Percentiles rank a stretch among this genome's conserved stretches.
Conservation (phyloP, 2,113 vertebrate species). For the Ophthalmolycus amberensis region DNA sequence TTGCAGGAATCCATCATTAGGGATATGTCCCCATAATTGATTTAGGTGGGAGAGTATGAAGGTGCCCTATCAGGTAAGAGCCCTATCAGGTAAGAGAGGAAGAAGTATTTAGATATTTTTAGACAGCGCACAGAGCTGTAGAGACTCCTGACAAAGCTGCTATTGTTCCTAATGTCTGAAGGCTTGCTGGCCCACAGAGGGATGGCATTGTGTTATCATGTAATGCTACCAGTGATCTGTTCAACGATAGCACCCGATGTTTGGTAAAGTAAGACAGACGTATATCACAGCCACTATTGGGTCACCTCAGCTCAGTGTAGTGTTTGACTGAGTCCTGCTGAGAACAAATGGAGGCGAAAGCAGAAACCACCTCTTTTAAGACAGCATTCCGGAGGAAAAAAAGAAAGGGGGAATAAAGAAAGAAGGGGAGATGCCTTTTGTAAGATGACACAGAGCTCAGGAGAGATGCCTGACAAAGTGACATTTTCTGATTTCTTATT, state of each 20-base stretch:
- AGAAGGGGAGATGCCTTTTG: slow-evolving; percentile 36
- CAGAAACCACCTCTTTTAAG: slow-evolving; percentile 68
- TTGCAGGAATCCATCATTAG: background rate
- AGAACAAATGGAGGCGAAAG: slow-evolving; percentile 64
- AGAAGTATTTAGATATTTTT: slow-evolving; percentile 56
- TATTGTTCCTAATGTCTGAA: slow-evolving; percentile 75
- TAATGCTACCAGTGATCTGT: slow-evolving; percentile 80
- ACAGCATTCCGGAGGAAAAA: slow-evolving; percentile 61
- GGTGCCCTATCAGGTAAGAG: slow-evolving; percentile 22
- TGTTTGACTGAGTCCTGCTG: slow-evolving; percentile 56
- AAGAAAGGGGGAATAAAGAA: slow-evolving; percentile 42
- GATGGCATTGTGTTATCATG: slow-evolving; percentile 82
- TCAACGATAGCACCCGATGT: slow-evolving; percentile 75
- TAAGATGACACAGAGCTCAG: slow-evolving; percentile 61
- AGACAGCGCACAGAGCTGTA: slow-evolving; percentile 48
- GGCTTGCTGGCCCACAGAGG: slow-evolving; percentile 72
- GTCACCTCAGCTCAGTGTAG: slow-evolving; percentile 65
- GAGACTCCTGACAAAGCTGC: slow-evolving; percentile 69
- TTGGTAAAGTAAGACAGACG: slow-evolving; percentile 79
- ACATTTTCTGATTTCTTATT: slow-evolving; percentile 38
- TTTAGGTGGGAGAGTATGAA: background rate
- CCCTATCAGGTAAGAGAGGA: slow-evolving; percentile 28
- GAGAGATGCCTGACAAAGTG: slow-evolving; percentile 51
- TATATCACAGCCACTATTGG: slow-evolving; percentile 73
- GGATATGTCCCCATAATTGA: background rate